A percentile compares a stretch with the other conserved stretches of the same genome.
Conservation (phyloP, 2,113 vertebrate species). For the Ceyx cyanopectus region DNA sequence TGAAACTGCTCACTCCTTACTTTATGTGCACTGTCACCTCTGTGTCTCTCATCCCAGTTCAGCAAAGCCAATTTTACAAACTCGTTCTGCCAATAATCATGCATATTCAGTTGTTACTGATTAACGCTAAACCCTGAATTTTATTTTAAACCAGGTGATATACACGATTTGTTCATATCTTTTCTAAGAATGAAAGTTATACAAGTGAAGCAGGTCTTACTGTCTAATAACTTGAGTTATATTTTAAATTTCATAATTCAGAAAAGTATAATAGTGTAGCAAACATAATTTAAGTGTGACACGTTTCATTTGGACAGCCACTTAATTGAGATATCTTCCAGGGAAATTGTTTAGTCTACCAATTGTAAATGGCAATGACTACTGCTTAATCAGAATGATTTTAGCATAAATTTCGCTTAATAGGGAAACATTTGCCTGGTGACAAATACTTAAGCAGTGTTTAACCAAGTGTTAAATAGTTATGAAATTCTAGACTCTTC, state of each 20-base stretch:
- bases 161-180: background rate
- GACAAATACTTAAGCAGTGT: conserved; percentile 68
- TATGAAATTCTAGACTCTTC: conserved; percentile 43
- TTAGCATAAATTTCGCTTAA: conserved; percentile 63
- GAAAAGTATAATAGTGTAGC: conserved; percentile 17
- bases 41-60: conserved; percentile 33
- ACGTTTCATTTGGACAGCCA: conserved; percentile 52
- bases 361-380: conserved; percentile 64
- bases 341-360: conserved; percentile 56
- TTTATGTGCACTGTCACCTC: conserved; percentile 41
- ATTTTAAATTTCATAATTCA: conserved; percentile 26
- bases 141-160: conserved; percentile 9
- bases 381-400: conserved; percentile 65
- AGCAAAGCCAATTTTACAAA: conserved; percentile 49
- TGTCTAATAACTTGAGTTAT: conserved; percentile 23
- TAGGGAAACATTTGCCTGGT: conserved; percentile 60
- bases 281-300: conserved; percentile 50
- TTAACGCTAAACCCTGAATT: conserved; percentile 47
- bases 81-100: conserved; percentile 47
- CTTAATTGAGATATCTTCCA: conserved; percentile 70
- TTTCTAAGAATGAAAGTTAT: conserved; percentile 13
- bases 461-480: conserved; percentile 72
- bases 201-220: background rate
- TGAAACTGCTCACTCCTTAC: conserved; percentile 53
- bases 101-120: conserved; percentile 46